A percentile compares a stretch with the other conserved stretches of the same genome.
Conservation (phyloP, 1,140 invertebrate species). For the Thereuonema tuberculata region DNA sequence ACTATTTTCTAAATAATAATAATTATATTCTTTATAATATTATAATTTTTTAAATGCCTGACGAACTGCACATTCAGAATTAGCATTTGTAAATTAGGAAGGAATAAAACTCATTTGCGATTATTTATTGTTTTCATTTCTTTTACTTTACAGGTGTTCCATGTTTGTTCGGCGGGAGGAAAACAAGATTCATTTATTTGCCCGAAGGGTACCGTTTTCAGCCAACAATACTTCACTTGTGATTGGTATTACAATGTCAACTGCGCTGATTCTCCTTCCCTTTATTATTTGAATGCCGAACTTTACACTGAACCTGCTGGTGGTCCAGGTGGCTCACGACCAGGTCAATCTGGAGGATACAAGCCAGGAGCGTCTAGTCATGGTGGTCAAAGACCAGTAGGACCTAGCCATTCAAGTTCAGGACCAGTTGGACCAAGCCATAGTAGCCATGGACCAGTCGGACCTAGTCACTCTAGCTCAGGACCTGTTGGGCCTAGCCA, state of each 20-base stretch:
- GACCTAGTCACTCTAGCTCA: not conserved
- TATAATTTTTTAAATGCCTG: not conserved
- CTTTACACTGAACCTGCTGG: not conserved
- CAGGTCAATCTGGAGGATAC: not conserved
- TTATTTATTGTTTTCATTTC: not conserved
- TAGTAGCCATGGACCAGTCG: not conserved
- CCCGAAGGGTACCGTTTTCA: constrained; percentile 25
- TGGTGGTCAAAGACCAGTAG: not conserved
- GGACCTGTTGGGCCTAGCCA: not conserved
- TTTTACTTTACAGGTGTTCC: constrained; percentile 3
- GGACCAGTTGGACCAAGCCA: not conserved
- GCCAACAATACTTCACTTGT: constrained; percentile 23
- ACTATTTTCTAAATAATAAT: too few relatives aligned
- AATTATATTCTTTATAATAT: too few relatives aligned
- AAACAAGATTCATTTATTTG: constrained; percentile 19
- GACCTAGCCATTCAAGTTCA: not conserved
- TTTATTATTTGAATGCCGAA: constrained; percentile 19
- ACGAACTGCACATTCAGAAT: not conserved
- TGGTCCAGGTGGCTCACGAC: not conserved
- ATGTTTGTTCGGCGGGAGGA: constrained; percentile 1
- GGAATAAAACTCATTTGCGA: not conserved
- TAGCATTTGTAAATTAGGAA: not conserved
- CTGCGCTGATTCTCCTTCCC: constrained; percentile 18
- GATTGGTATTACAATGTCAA: constrained; percentile 25
- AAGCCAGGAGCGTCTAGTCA: not conserved